Evolutionary conservation across 2,888 invertebrate genomes (phyloP).

Genomic region (Aleiodes alternator): DNA sequence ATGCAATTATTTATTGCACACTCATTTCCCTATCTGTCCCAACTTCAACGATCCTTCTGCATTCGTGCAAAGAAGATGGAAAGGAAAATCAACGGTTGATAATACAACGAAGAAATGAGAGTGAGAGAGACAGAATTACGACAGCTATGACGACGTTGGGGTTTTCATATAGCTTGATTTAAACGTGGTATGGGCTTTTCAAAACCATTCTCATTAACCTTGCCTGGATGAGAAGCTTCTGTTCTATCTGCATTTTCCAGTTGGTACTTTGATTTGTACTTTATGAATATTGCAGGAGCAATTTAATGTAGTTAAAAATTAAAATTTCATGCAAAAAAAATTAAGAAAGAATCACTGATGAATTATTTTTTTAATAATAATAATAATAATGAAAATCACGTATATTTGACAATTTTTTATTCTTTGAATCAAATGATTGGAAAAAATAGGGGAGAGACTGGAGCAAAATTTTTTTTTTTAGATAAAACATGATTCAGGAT

Average conservation of each 20-base stretch:
- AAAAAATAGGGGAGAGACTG: too few species aligned
- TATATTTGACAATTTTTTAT: too few species aligned
- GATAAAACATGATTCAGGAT: too few species aligned
- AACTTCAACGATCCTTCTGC: constrained; percentile 13
- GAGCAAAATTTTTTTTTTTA: too few species aligned
- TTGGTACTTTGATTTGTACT: constrained; percentile 68
- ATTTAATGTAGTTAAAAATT: constrained; percentile 20
- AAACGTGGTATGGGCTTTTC: constrained; percentile 65
- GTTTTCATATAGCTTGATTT: constrained; percentile 49
- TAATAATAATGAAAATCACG: too few species aligned
- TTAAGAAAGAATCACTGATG: too few species aligned
- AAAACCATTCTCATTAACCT: constrained; percentile 72
- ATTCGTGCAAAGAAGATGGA: background rate
- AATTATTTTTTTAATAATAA: too few species aligned
- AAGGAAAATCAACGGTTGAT: constrained; percentile 6
- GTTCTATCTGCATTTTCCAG: constrained; percentile 67
- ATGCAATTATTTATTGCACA: constrained; percentile 47
- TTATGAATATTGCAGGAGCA: constrained; percentile 49
- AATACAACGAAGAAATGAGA: background rate
- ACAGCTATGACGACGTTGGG: constrained; percentile 32
- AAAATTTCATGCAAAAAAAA: background rate
- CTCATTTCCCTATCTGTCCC: constrained; percentile 37
- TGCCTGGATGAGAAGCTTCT: constrained; percentile 59
- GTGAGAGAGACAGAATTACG: constrained; percentile 17
- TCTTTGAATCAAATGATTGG: too few species aligned